Evolutionary conservation across 1,140 invertebrate species (phyloP), one percentile per base, ranked within the genome.

Genomic region (Neodiprion virginianus): DNA sequence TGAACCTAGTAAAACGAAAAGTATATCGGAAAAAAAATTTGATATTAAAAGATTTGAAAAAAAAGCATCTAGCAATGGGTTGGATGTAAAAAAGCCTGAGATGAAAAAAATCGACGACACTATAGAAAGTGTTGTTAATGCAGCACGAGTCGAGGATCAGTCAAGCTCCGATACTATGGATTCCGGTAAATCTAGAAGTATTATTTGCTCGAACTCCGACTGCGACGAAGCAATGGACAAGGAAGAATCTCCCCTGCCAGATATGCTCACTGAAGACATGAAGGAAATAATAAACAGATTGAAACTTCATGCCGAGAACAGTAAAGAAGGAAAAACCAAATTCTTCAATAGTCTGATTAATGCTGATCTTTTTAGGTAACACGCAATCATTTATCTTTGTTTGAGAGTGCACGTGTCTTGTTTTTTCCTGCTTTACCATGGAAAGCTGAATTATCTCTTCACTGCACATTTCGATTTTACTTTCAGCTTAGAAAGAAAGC

Each of bases 321-420:
- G 84, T 40, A 89, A 88, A 78, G 91, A 91, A 78, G 90, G 90
- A 49, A 93, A 93, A 82, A 89, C 88, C 47, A 93, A 92, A 83
- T 91, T 93, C 81, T 94, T 93, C 78, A 91, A 89, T 67, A 81
- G 83, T n/a, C 80, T 89, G 77, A 89, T 94, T n/a, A 94, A 93
- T 81, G 86, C 84, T 48, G 84, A 91, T 77, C 83, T 94, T 47
- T 88, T 94, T 72, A 90, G 87, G 93, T 94, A 88, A 87, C 85
- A 50, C 71, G 14, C 53, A 72, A 48, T 74, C 9, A 53, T 68
- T 48, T 28, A 71, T 67, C 17, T 50, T 17, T 12, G n/a, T 48
- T 72, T 74, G 69, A n/a, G 61, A 21, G 14, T 66, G 1, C 7
- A 7, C 61, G 21, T 66, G 21, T 14, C 14, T 66, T n/a, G 61